Conservation (phyloP, 2,797 vertebrate genomes). For the Spinus pinus region DNA sequence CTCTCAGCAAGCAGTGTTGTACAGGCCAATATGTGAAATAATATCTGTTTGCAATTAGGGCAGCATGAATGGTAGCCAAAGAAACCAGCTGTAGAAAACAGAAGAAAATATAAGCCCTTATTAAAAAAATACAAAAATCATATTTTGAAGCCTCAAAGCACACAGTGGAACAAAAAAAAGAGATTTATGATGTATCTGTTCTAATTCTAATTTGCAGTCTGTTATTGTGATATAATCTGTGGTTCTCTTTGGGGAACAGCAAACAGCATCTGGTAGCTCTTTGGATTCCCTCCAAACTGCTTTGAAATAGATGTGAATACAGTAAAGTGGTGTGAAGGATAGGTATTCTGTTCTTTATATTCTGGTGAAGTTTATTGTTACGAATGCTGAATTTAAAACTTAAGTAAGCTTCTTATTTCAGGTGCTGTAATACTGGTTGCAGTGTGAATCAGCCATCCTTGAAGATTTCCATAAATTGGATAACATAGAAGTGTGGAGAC, state of each 20-base stretch:
- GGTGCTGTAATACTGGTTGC: not conserved
- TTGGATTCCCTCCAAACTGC: conserved; percentile 48
- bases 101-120: not conserved
- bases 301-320: conserved; percentile 4
- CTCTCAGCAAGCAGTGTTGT: not conserved
- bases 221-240: conserved; percentile 41
- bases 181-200: not conserved
- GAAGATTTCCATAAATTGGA: not conserved
- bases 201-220: conserved; percentile 29
- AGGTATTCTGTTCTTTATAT: not conserved
- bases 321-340: not conserved
- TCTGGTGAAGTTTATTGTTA: not conserved
- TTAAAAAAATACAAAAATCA: not conserved
- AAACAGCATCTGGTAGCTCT: conserved; percentile 50
- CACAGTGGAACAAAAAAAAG: not conserved
- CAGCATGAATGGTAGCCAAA: not conserved
- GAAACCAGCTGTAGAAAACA: conserved; percentile 4
- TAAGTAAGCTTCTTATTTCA: not conserved
- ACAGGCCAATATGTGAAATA: not conserved
- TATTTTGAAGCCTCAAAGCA: not conserved
- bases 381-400: not conserved
- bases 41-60: not conserved
- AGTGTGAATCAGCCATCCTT: accelerated
- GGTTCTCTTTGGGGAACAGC: conserved; percentile 16
- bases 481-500: not conserved